Base-by-base conservation (phyloP, 2,113 vertebrate species). In the Nycticorax nycticorax region DNA sequence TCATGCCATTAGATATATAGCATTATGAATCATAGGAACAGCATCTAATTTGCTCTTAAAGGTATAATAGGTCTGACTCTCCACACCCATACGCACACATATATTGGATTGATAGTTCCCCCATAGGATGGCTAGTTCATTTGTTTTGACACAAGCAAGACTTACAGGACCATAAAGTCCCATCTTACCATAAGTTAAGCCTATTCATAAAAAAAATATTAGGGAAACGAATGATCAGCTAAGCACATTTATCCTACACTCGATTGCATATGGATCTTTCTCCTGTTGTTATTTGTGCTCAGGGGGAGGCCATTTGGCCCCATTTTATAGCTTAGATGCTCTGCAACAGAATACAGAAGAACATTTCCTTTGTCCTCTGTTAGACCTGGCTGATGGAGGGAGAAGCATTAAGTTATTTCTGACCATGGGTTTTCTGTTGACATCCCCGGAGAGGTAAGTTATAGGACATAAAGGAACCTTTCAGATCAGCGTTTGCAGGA, bases 11-110 rank as follows among this genome's bases (percentile, higher is more conserved):
- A 98, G 96, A 97, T 98, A 98, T 98, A 97, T 94, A 97, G 97
- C 91, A 97, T 98, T 98, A 98, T 98, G 97, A 98, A 98, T 98
- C 98, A 98, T 96, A 98, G 96, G 88, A 98, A 98, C 88, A 97
- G 97, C 96, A 98, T 94, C 94, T 98, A 98, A 98, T 98, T 98
- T 98, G 98, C 98, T 98, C 96, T 97, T 98, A 98, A 97, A 98
- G 97, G 98, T 98, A 98, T 97, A 97, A 98, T 96, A 98, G 98
- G 98, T 97, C 93, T 95, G 60, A 71, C 92, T 97, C 88, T 95
- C 96, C 95, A 96, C 97, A 96, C 95, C 93, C 96, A 96, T 96
- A 77, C 77, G 85, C 72, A 79, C 90, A 92, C 87, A 93, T 94
- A 79, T 78, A 94, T 39, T 63, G 96, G 93, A 98, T 95, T 97